Percentiles rank a stretch among this genome's conserved stretches.
phyloP scores from a whole-genome alignment of 2,888 invertebrate genomes.

The Lumbricus terrestris region DNA sequence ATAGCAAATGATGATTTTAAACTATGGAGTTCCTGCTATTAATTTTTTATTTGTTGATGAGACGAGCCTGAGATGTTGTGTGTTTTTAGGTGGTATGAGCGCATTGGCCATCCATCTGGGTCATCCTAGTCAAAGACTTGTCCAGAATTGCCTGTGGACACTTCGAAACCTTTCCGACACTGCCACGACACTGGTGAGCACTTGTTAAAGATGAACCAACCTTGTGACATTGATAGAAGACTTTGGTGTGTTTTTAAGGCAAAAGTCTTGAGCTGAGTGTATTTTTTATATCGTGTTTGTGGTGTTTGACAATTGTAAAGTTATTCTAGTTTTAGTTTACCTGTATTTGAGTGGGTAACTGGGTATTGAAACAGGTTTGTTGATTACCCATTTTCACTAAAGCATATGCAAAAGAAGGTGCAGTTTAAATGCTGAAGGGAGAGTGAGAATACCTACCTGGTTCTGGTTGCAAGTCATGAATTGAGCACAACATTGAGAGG shows the following conservation, averaged over 20 bases:
- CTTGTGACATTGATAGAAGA: not conserved
- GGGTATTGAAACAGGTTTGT: not conserved
- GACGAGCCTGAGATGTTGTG: not conserved
- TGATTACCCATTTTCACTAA: not conserved
- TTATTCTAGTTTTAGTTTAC: not conserved
- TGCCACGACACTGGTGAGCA: slow-evolving; percentile 76
- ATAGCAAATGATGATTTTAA: not conserved
- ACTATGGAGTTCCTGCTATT: not conserved
- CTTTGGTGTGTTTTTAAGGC: not conserved
- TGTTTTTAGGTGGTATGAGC: slow-evolving; percentile 79
- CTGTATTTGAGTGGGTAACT: not conserved
- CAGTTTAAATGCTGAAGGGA: not conserved
- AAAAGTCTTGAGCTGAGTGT: not conserved
- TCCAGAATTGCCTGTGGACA: slow-evolving; percentile 97
- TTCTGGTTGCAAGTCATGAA: not conserved
- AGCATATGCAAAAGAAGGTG: not conserved
- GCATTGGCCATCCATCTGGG: slow-evolving; percentile 92
- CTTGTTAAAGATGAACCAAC: not conserved
- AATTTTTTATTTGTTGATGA: not conserved
- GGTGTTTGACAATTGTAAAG: not conserved
- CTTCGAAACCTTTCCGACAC: slow-evolving; percentile 96
- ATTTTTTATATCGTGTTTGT: not conserved
- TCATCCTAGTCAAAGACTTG: slow-evolving; percentile 86
- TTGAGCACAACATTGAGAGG: not conserved
- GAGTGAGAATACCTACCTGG: not conserved